These are phyloP conservation scores for Falco cherrug DNA, from an alignment of 2,797 vertebrate genomes.

Conservation along the genomic window DNA sequence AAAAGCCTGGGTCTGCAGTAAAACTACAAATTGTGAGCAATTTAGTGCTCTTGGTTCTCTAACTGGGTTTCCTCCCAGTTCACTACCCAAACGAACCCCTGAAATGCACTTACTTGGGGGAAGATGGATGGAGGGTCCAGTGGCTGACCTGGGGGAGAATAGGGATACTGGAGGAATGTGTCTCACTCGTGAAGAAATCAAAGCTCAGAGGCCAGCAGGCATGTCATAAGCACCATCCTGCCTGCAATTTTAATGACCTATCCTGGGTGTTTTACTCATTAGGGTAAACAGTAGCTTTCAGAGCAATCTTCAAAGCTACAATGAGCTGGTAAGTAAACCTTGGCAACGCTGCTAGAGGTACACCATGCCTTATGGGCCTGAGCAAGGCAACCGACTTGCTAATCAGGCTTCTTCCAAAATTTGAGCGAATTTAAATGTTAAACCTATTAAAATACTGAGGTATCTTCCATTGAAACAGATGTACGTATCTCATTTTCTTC, in stretches of 20 bases:
- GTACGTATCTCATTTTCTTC: neutral
- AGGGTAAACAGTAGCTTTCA: neutral
- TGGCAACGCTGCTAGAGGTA: neutral
- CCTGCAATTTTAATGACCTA: neutral
- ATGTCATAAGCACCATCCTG: neutral
- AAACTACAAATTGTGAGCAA: fast-evolving
- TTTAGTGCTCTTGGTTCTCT: neutral
- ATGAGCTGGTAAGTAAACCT: neutral
- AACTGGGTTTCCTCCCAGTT: neutral
- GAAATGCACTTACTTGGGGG: neutral
- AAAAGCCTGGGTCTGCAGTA: neutral
- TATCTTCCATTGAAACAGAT: neutral
- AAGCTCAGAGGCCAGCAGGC: neutral
- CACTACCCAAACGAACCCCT: fast-evolving
- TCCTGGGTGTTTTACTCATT: neutral
- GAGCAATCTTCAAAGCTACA: neutral
- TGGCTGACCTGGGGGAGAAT: neutral
- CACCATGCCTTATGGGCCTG: neutral
- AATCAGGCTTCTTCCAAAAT: neutral
- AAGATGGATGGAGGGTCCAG: neutral
- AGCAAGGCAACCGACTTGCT: neutral
- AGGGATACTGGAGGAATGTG: neutral
- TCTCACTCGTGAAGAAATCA: neutral
- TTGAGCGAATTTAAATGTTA: neutral
- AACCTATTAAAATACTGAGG: neutral